A percentile compares a stretch with the other conserved stretches of the same genome.
Conservation (phyloP, 2,113 vertebrate species). For the Pao palembangensis region DNA sequence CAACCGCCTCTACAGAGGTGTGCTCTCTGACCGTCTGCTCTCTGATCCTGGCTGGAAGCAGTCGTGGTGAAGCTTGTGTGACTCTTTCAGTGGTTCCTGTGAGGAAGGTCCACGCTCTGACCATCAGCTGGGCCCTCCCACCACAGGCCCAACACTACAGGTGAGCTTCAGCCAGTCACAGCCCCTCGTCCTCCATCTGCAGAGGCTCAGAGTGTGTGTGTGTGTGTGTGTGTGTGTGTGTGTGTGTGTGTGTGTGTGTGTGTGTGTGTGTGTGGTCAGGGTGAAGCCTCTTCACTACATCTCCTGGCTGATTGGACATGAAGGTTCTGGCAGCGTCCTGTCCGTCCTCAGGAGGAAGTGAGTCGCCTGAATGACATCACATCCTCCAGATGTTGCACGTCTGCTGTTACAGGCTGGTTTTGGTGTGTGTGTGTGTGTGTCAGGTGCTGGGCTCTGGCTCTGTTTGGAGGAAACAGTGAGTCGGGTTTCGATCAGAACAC, state of each 20-base stretch:
- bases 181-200: background rate
- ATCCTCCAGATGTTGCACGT: background rate
- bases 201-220: background rate
- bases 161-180: constrained; percentile 59
- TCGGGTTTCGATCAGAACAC: constrained; percentile 94
- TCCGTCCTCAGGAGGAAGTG: constrained; percentile 91
- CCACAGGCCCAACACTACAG: constrained; percentile 91
- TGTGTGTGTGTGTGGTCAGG: constrained; percentile 63
- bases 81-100: constrained; percentile 87
- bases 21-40: background rate
- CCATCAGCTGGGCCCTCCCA: constrained; percentile 92
- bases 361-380: constrained; percentile 44
- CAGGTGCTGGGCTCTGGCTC: constrained; percentile 92
- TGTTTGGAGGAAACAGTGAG: constrained; percentile 94
- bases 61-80: too few species aligned
- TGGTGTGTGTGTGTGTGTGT: constrained; percentile 4
- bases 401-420: background rate
- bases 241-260: constrained; percentile 26
- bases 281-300: constrained; percentile 97
- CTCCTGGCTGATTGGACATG: constrained; percentile 95
- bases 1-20: constrained; percentile 93
- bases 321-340: constrained; percentile 92
- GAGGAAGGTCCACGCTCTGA: constrained; percentile 91
- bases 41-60: too few species aligned
- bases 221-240: background rate